These are phyloP conservation scores for Pteropus alecto DNA, from an alignment of 2,113 vertebrate genomes.

Conservation along the genomic window DNA sequence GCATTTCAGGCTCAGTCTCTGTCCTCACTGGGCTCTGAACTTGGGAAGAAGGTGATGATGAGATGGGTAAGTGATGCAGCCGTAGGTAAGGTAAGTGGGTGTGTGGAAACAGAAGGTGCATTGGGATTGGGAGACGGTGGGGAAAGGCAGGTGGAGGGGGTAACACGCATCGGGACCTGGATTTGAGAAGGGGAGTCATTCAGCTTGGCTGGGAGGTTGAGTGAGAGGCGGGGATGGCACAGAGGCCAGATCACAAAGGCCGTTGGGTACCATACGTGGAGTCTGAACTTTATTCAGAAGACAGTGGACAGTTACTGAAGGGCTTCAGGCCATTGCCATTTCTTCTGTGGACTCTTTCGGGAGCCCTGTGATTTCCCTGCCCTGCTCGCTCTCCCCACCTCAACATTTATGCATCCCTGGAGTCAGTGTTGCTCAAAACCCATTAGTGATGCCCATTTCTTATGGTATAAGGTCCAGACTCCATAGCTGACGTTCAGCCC, in stretches of 20 bases:
- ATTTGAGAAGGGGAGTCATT: background rate
- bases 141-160: background rate
- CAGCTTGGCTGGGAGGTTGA: background rate
- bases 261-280: too few species aligned
- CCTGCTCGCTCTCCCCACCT: background rate
- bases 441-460: background rate
- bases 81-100: too few species aligned
- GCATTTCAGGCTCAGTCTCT: background rate
- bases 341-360: background rate
- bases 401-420: background rate
- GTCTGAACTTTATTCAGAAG: background rate
- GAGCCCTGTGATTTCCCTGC: background rate
- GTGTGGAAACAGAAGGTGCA: background rate
- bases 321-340: background rate
- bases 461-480: background rate
- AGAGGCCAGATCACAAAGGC: background rate
- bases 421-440: background rate
- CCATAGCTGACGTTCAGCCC: background rate
- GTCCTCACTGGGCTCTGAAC: background rate
- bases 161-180: rapidly evolving
- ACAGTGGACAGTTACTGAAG: background rate
- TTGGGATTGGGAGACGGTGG: too few species aligned
- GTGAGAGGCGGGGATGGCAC: too few species aligned
- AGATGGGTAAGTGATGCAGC: background rate
- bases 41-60: background rate